These are phyloP conservation scores for Dendrolimus pini DNA, from an alignment of 2,888 invertebrate species.

Conservation along the genomic window DNA sequence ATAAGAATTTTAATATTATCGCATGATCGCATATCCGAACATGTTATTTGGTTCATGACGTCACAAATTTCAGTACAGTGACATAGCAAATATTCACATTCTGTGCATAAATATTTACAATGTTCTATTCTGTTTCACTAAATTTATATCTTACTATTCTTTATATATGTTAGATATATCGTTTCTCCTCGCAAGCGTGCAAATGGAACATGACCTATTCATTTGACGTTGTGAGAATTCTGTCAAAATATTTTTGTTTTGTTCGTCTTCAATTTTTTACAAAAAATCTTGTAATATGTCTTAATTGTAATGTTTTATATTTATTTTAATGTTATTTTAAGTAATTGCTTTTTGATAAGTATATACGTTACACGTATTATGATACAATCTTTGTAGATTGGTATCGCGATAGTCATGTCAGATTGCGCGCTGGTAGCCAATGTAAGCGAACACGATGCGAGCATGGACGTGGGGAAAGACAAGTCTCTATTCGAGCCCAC, in stretches of 20 bases:
- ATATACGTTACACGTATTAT: slow-evolving; percentile 43
- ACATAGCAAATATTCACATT: too few species aligned
- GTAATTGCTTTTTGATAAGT: slow-evolving; percentile 25
- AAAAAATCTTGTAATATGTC: slow-evolving; percentile 36
- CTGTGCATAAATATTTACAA: too few species aligned
- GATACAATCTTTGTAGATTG: slow-evolving; percentile 40
- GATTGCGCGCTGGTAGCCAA: slow-evolving; percentile 74
- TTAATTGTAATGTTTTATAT: slow-evolving; percentile 41
- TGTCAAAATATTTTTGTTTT: slow-evolving; percentile 75
- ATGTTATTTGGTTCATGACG: too few species aligned
- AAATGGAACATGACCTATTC: slow-evolving; percentile 6
- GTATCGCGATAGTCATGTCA: slow-evolving; percentile 67
- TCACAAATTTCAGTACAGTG: too few species aligned
- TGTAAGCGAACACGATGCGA: slow-evolving; percentile 74
- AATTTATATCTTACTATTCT: neutral
- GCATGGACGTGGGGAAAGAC: slow-evolving; percentile 73
- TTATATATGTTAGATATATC: neutral
- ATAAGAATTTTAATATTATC: too few species aligned
- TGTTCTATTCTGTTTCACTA: neutral
- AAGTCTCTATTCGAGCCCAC: slow-evolving; percentile 90
- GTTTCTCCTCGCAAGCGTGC: neutral
- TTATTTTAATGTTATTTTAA: slow-evolving; percentile 29
- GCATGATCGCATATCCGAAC: too few species aligned
- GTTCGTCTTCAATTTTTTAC: slow-evolving; percentile 36
- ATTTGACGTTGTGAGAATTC: slow-evolving; percentile 31